Conservation (phyloP, 1,140 invertebrate species). For the Scaptomyza montana region DNA sequence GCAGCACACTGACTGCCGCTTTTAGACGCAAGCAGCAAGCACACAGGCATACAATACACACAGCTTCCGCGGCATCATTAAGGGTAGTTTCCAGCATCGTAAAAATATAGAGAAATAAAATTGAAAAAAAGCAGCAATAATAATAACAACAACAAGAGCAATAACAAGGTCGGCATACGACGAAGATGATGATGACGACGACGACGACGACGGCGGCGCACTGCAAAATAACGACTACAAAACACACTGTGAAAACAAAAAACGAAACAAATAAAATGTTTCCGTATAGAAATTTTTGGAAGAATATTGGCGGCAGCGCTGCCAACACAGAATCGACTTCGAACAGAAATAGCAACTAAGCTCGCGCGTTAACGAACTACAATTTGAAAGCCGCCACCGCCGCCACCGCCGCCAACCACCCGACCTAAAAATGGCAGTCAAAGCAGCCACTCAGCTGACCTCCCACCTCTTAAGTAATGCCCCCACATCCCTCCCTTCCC, state of each 20-base stretch:
- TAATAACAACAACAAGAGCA: constrained; percentile 23
- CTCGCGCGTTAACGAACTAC: constrained; percentile 48
- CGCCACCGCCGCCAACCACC: no score
- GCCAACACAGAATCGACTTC: constrained; percentile 27
- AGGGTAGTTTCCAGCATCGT: constrained; percentile 78
- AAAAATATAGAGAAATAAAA: constrained; percentile 82
- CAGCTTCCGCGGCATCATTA: constrained; percentile 71
- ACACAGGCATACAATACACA: constrained; percentile 12
- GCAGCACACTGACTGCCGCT: constrained; percentile 5
- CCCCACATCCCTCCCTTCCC: neutral
- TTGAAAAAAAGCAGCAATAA: constrained; percentile 58
- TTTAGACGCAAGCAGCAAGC: neutral
- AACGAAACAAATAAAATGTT: constrained; percentile 65
- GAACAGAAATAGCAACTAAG: constrained; percentile 3
- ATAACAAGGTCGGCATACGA: constrained; percentile 53
- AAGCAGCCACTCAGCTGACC: constrained; percentile 13
- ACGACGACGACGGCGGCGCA: constrained; percentile 46
- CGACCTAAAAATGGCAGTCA: neutral
- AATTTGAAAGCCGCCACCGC: constrained; percentile 52
- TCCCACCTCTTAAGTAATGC: neutral
- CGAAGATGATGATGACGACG: constrained; percentile 45
- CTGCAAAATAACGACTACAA: constrained; percentile 39
- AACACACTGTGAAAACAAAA: constrained; percentile 38
- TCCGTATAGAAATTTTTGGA: constrained; percentile 64
- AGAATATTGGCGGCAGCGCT: no score